These are phyloP conservation scores for Gymnodraco acuticeps DNA, from an alignment of 2,797 vertebrate species.

Conservation along the genomic window DNA sequence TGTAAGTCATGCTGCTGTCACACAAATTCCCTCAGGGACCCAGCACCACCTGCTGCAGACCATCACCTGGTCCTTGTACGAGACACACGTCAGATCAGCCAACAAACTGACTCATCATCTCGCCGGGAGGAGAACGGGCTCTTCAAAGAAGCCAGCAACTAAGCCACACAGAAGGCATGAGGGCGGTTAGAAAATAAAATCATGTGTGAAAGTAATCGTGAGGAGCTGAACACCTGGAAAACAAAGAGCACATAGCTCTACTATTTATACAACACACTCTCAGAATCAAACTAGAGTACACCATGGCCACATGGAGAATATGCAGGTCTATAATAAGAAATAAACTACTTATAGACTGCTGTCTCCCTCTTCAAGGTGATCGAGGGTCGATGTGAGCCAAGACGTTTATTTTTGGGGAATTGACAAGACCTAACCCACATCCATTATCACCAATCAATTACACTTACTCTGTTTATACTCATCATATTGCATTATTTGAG, in stretches of 20 bases:
- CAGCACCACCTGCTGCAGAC: constrained; percentile 59
- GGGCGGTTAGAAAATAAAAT: background rate
- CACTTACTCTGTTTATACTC: background rate
- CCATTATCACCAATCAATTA: background rate
- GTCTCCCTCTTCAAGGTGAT: constrained; percentile 50
- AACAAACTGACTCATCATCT: constrained; percentile 18
- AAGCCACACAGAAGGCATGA: constrained; percentile 23
- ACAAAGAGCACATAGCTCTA: constrained; percentile 7
- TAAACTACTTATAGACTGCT: constrained; percentile 42
- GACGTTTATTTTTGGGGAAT: constrained; percentile 14
- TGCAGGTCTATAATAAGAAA: constrained; percentile 44
- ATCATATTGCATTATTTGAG: background rate
- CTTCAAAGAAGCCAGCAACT: constrained; percentile 26
- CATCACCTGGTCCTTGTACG: constrained; percentile 49
- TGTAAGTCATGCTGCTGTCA: constrained; percentile 40
- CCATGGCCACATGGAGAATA: constrained; percentile 7
- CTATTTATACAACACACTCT: constrained; percentile 28
- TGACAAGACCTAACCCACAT: constrained; percentile 18
- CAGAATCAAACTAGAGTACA: constrained; percentile 29
- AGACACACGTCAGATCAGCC: constrained; percentile 35
- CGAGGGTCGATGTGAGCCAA: constrained; percentile 19
- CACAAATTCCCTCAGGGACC: constrained; percentile 40
- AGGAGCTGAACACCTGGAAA: constrained; percentile 42
- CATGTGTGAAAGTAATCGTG: constrained; percentile 36
- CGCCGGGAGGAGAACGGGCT: constrained; percentile 21